Percentiles rank a stretch among this genome's conserved stretches.
Evolutionary conservation across 2,888 invertebrate genomes (phyloP).

Genomic region (Megastigmus dorsalis): DNA sequence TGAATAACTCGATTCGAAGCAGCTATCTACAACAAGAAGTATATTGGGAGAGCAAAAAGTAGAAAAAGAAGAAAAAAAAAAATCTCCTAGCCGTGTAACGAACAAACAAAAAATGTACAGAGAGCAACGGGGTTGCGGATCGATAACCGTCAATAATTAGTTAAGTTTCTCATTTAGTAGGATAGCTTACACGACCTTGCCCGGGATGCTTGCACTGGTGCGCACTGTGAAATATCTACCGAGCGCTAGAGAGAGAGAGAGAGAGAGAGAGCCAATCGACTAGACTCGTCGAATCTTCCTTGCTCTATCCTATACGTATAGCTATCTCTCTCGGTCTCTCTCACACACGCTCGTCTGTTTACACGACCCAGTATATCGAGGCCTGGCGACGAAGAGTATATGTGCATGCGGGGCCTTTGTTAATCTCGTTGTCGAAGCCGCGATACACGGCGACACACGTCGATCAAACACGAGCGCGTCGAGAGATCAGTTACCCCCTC

Average conservation of each 20-base stretch:
- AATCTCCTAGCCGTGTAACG: no score
- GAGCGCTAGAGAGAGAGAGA: no score
- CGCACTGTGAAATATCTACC: background rate
- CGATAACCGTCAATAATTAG: slow-evolving; percentile 61
- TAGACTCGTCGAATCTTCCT: slow-evolving; percentile 13
- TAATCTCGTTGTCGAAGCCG: slow-evolving; percentile 14
- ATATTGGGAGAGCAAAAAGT: no score
- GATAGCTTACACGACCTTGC: background rate
- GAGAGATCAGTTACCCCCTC: no score
- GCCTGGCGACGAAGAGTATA: no score
- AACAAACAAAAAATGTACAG: no score
- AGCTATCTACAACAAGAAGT: no score
- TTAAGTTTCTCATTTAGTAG: slow-evolving; percentile 49
- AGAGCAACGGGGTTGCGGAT: no score
- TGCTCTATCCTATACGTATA: background rate
- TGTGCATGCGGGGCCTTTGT: slow-evolving; percentile 24
- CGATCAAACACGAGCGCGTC: slow-evolving; percentile 6
- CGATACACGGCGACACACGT: slow-evolving; percentile 17
- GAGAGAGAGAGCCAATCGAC: slow-evolving; percentile 18
- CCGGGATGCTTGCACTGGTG: background rate
- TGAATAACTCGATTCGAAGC: no score
- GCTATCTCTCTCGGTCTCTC: background rate
- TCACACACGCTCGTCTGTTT: slow-evolving; percentile 6
- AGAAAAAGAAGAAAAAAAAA: no score
- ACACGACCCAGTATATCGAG: slow-evolving; percentile 37